Base-by-base conservation (phyloP, 2,888 invertebrate species). In the Lamproptera curius region DNA sequence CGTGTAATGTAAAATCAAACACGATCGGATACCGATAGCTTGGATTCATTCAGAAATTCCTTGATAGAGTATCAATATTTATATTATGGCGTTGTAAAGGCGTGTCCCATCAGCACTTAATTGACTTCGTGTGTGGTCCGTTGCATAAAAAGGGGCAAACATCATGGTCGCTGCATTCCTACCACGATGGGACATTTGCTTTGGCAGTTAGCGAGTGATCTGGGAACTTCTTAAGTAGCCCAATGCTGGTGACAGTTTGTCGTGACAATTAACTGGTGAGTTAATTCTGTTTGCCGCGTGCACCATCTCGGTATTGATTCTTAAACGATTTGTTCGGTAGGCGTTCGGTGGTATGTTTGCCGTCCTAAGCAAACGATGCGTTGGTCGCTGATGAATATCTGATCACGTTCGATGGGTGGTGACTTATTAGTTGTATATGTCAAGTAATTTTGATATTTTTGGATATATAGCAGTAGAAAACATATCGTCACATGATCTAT, bases 211-310 rank as follows among this genome's bases (percentile, higher is more conserved):
- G 67, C 56, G 54, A n/a, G n/a, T 44, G 58, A 51, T 56, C 60
- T 56, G 57, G 50, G 61, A 65, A 69, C 76, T 74, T 69, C 76
- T 75, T 71, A 75, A 68, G 74, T 73, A 76, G 76, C 73, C 26
- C 16, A 4, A 28, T 10, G 42, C 11, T 38, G 41, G 39, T 48
- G 48, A 28, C 31, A 42, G 48, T 48, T 48, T 48, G 43, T 17
- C 11, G 10, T 11, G 10, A 13, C 39, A 13, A 48, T 48, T 48
- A 48, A 35, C 16, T 35, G 23, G 39, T 17, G 31, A 6, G 36
- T 39, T 48, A 48, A 48, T 47, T 47, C 20, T 47, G 41, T 47
- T 47, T 47, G 33, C 3, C 4, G 16, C 37, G 43, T 43, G 42
- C 38, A 48, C 39, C 39, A 39, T 33, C 26, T 38, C 23, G 6